Evolutionary conservation across 2,113 vertebrate species (phyloP).

Genomic region (Sapajus apella): DNA sequence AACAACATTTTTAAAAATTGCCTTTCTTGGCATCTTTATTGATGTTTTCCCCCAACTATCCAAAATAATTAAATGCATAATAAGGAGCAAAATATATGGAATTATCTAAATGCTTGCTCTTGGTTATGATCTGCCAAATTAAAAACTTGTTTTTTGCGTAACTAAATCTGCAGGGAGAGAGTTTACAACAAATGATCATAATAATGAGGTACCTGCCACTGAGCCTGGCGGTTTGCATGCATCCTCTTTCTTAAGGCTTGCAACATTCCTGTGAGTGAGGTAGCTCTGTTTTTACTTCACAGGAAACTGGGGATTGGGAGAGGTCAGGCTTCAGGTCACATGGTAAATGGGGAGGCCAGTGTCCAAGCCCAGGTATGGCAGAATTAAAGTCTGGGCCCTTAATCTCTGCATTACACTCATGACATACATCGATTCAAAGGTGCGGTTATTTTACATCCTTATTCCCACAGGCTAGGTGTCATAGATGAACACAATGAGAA

Average conservation of each 20-base stretch:
- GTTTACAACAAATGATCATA: neutral
- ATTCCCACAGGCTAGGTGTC: neutral
- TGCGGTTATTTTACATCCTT: neutral
- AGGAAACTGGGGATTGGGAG: neutral
- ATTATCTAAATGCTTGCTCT: conserved; percentile 42
- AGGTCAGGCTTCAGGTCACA: neutral
- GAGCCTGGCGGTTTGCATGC: neutral
- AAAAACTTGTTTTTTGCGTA: conserved; percentile 36
- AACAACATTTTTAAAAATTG: neutral
- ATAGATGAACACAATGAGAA: neutral
- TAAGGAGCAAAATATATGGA: conserved; percentile 24
- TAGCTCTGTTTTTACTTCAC: neutral
- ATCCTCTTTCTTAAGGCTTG: neutral
- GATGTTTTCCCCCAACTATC: conserved; percentile 13
- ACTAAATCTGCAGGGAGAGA: neutral
- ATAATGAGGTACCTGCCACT: neutral
- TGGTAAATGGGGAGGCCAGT: neutral
- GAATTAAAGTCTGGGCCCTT: neutral
- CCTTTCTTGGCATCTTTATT: conserved; percentile 45
- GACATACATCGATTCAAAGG: neutral
- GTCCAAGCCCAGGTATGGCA: neutral
- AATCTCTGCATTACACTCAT: neutral
- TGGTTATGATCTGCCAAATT: conserved; percentile 7
- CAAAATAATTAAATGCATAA: conserved; percentile 52
- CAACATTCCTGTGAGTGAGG: neutral